Conservation (phyloP, 2,797 vertebrate species). For the Kryptopterus vitreolus region DNA sequence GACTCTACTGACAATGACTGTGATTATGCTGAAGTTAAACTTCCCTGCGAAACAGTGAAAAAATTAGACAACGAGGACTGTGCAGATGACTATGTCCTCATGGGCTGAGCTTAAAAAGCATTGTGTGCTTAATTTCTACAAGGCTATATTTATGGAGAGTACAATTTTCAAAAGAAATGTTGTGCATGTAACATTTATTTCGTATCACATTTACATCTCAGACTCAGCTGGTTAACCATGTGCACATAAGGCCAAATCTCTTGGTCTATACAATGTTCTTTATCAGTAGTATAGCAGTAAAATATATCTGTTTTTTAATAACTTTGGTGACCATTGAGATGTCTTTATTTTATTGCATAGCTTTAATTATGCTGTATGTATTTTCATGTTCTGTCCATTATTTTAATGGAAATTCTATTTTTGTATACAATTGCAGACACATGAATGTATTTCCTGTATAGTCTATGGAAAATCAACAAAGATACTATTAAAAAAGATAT, state of each 20-base stretch:
- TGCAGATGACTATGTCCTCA: conserved; percentile 73
- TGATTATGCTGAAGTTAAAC: conserved; percentile 64
- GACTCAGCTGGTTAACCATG: background rate
- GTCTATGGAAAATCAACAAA: background rate
- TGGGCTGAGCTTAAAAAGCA: conserved; percentile 60
- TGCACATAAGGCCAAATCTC: background rate
- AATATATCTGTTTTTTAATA: background rate
- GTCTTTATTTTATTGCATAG: background rate
- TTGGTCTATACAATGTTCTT: too few relatives aligned
- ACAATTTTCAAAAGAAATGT: conserved; percentile 1
- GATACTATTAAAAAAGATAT: background rate
- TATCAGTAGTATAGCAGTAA: background rate
- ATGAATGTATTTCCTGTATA: background rate
- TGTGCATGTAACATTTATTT: background rate
- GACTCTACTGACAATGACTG: conserved; percentile 47
- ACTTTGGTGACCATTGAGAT: background rate
- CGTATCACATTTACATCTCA: conserved; percentile 15
- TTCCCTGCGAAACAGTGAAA: conserved; percentile 46
- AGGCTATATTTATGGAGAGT: conserved; percentile 1
- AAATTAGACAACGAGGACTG: conserved; percentile 56
- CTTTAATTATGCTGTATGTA: background rate
- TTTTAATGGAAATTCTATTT: background rate
- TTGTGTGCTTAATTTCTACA: background rate
- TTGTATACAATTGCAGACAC: background rate
- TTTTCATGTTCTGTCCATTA: background rate